Evolutionary conservation across 2,113 vertebrate species (phyloP).

Genomic region (Charina bottae): DNA sequence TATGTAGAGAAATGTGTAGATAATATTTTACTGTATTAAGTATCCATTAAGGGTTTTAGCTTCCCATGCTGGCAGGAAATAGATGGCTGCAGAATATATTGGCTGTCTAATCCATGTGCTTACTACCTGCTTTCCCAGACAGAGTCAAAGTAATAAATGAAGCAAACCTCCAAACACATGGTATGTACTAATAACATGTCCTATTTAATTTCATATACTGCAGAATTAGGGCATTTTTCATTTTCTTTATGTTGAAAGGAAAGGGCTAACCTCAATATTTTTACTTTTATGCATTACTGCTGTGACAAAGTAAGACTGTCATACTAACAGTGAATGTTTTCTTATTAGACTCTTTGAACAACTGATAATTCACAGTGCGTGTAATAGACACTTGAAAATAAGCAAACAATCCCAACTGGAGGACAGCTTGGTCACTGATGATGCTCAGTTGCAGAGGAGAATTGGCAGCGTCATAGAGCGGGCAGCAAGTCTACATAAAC

Average conservation of each 20-base stretch:
- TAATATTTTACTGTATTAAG: not conserved
- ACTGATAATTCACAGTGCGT: not conserved
- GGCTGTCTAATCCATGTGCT: not conserved
- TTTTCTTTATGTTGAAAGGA: not conserved
- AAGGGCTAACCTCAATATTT: not conserved
- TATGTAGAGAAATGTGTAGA: not conserved
- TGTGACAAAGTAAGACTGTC: constrained; percentile 14
- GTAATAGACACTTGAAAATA: not conserved
- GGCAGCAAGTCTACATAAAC: not conserved
- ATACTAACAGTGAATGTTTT: not conserved
- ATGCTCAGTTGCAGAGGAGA: not conserved
- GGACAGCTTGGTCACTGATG: too few species aligned
- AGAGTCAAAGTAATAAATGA: not conserved
- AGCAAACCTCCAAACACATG: not conserved
- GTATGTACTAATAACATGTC: not conserved
- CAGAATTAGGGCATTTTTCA: not conserved
- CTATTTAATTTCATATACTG: not conserved
- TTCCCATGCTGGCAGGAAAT: not conserved
- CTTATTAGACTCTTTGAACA: not conserved
- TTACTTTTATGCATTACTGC: not conserved
- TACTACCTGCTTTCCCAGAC: not conserved
- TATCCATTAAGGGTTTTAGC: not conserved
- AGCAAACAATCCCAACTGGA: not conserved
- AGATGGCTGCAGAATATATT: not conserved
- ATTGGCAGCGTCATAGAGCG: not conserved